Conservation (phyloP, 1,140 invertebrate genomes). For the Drosophila leontia region DNA sequence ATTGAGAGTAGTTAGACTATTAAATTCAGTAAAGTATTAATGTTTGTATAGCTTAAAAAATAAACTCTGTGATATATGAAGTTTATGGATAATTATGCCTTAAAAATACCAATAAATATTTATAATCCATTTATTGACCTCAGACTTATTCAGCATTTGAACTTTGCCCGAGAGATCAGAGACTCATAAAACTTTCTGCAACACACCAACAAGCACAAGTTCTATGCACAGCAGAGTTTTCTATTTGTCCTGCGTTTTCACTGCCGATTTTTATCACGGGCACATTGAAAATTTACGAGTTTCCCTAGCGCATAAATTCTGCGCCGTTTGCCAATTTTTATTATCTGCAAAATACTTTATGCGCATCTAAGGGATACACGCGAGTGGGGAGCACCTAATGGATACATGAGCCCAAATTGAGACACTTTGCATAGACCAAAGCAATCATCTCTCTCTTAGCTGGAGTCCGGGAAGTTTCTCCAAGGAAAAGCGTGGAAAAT, state of each 20-base stretch:
- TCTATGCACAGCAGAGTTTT: conserved; percentile 14
- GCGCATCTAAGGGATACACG: conserved; percentile 29
- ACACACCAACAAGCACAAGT: conserved; percentile 9
- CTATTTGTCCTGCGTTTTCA: conserved; percentile 54
- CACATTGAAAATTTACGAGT: conserved; percentile 71
- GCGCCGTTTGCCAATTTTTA: conserved; percentile 62
- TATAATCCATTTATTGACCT: conserved; percentile 31
- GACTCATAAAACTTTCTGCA: conserved; percentile 34
- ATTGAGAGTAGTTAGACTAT: not conserved
- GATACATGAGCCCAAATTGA: conserved; percentile 58
- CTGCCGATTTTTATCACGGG: conserved; percentile 60
- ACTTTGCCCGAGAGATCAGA: conserved; percentile 15
- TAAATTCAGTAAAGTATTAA: not conserved
- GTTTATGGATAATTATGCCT: not conserved
- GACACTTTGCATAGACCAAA: conserved; percentile 54
- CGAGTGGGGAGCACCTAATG: conserved; percentile 32
- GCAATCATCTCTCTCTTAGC: conserved; percentile 22
- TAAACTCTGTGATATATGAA: not conserved
- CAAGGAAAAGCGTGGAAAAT: conserved; percentile 13
- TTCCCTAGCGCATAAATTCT: conserved; percentile 60
- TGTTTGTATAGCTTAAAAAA: not conserved
- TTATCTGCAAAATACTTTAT: conserved; percentile 71
- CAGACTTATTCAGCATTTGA: conserved; percentile 3
- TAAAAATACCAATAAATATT: conserved; percentile 34
- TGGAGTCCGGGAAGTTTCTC: conserved; percentile 8